Evolutionary conservation across 64 coral and sea anemone species (phyloP), one percentile per base, ranked within the genome.

Genomic region (Pachyseris speciosa): DNA sequence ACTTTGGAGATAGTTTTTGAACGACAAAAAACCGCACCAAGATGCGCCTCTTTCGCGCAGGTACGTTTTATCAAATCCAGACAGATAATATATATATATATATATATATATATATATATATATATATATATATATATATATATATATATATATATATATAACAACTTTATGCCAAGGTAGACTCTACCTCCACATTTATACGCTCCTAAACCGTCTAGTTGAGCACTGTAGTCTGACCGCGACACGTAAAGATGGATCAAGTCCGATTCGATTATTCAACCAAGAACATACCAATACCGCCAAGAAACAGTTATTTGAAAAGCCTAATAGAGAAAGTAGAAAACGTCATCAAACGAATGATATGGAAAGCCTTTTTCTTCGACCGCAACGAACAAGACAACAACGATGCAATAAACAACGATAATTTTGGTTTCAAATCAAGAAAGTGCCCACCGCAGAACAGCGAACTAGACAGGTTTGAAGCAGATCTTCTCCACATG

Each of bases 231-330:
- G 83, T 86, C 61, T 72, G 60, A 86, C 83, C 61, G 65, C 83
- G 63, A 86, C 65, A 86, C 63, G 64, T 66, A 72, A 87, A 87
- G 67, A 87, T 87, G 84, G 25, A 87, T 72, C 51, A 72, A 87
- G 84, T 87, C 84, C 67, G 84, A 87, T 87, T 71, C 84, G 67
- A 87, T 87, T 87, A 87, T 73, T 87, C 67, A 87, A 87, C 66
- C 83, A 59, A 45, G 43, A 45, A 45, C 43, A 45, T 45, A 45
- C 43, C 43, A 31, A 86, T 69, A 86, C 67, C 84, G 27, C 84
- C 84, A 87, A 87, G 84, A 87, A 87, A 87, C 84, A 87, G 84
- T 87, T 72, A 87, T 37, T 72, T 87, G 63, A 86, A 72, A 86
- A 86, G 28, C 83, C 63, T 86, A 64, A 86, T 86, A 65, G 83